Evolutionary conservation across 2,797 vertebrate species (phyloP).

Genomic region (Helicolenus hilgendorfi): DNA sequence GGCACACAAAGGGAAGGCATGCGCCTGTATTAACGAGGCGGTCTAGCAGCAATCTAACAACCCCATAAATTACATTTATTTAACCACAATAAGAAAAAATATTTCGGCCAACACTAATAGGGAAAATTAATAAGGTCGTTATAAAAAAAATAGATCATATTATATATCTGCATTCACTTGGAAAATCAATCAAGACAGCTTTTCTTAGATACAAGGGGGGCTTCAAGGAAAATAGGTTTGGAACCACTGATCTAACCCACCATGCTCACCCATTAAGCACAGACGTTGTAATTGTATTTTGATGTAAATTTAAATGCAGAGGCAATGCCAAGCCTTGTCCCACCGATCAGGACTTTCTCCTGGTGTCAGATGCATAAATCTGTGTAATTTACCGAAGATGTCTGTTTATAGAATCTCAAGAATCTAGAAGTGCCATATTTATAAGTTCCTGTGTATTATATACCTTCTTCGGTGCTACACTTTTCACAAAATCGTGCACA

Average conservation of each 20-base stretch:
- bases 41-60: too few species aligned
- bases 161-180: too few species aligned
- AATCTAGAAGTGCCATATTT: neutral
- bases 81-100: too few species aligned
- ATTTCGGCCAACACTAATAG: too few species aligned
- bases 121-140: too few species aligned
- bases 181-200: too few species aligned
- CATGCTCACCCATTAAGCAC: neutral
- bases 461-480: neutral
- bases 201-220: too few species aligned
- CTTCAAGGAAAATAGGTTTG: too few species aligned
- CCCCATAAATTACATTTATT: too few species aligned
- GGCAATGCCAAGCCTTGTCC: neutral
- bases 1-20: too few species aligned
- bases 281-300: neutral
- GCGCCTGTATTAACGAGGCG: too few species aligned
- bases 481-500: neutral
- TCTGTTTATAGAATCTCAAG: neutral
- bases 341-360: neutral
- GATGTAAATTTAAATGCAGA: neutral
- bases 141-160: too few species aligned
- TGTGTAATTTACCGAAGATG: neutral
- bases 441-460: neutral
- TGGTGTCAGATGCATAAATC: neutral
- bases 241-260: neutral